phyloP scores from a whole-genome alignment of 2,113 vertebrate genomes.

The Microcebus murinus region DNA sequence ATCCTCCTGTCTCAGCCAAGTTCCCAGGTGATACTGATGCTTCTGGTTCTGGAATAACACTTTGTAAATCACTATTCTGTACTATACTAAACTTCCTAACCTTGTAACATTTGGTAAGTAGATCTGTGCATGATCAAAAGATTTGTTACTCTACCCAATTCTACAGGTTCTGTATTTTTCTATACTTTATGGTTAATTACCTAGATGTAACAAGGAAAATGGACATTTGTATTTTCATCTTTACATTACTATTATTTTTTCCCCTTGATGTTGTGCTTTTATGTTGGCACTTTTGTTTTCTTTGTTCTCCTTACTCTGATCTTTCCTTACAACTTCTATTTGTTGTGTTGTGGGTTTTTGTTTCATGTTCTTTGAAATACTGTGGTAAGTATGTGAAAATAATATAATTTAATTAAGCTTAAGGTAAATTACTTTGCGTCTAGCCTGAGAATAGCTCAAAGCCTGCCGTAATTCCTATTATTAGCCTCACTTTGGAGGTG shows the following conservation, averaged over 20 bases:
- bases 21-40: not conserved
- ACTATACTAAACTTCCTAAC: not conserved
- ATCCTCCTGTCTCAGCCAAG: no score
- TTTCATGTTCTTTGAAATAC: constrained; percentile 31
- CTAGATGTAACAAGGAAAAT: not conserved
- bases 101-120: not conserved
- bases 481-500: constrained; percentile 18
- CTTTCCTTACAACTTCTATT: constrained; percentile 3
- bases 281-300: not conserved
- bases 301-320: constrained; percentile 52
- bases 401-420: constrained; percentile 53
- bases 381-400: constrained; percentile 22
- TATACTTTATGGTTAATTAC: not conserved
- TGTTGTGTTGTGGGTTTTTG: not conserved
- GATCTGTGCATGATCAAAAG: not conserved
- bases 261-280: constrained; percentile 31
- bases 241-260: not conserved
- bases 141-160: fast-evolving
- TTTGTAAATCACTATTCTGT: not conserved
- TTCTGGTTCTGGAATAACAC: not conserved
- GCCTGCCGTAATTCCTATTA: not conserved
- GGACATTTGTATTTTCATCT: not conserved
- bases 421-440: constrained; percentile 29
- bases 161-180: not conserved
- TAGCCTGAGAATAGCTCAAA: not conserved